Percentiles rank a stretch among this genome's conserved stretches.
Evolutionary conservation across 2,113 vertebrate species (phyloP).

Genomic region (Microcebus lehilahytsara): DNA sequence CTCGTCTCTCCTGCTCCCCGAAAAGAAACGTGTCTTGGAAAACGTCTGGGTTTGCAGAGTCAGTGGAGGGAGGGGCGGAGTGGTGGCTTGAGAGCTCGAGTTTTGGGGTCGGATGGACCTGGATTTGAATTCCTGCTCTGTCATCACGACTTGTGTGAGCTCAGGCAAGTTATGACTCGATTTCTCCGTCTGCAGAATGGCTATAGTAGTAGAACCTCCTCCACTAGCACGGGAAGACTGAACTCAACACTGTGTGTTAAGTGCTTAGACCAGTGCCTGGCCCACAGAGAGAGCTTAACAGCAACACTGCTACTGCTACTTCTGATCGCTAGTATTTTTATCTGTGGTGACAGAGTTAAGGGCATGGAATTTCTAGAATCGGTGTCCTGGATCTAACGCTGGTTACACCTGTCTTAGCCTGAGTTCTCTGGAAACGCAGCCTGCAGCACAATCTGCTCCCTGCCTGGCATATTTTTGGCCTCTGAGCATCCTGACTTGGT

Average conservation of each 20-base stretch:
- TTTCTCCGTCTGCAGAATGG: neutral
- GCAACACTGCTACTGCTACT: neutral
- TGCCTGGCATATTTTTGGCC: neutral
- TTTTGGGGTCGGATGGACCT: neutral
- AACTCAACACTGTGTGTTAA: too few species aligned
- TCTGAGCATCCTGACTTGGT: neutral
- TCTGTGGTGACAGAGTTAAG: neutral
- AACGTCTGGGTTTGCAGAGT: neutral
- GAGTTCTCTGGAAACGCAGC: neutral
- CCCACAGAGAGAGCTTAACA: neutral
- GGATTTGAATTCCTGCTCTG: neutral
- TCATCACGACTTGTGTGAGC: neutral
- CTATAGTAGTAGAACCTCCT: accelerated
- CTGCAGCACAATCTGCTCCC: neutral
- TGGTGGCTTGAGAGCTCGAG: too few species aligned
- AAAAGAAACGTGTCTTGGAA: neutral
- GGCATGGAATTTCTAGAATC: neutral
- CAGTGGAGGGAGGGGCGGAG: neutral
- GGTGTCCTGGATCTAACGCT: neutral
- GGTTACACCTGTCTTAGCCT: too few species aligned
- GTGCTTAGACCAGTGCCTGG: neutral
- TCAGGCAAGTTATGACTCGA: neutral
- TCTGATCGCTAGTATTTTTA: neutral
- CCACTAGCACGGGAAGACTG: neutral
- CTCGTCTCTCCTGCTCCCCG: neutral